A percentile compares a stretch with the other conserved stretches of the same genome.
phyloP scores from a whole-genome alignment of 2,888 invertebrate species.

The Cosmia pyralina region DNA sequence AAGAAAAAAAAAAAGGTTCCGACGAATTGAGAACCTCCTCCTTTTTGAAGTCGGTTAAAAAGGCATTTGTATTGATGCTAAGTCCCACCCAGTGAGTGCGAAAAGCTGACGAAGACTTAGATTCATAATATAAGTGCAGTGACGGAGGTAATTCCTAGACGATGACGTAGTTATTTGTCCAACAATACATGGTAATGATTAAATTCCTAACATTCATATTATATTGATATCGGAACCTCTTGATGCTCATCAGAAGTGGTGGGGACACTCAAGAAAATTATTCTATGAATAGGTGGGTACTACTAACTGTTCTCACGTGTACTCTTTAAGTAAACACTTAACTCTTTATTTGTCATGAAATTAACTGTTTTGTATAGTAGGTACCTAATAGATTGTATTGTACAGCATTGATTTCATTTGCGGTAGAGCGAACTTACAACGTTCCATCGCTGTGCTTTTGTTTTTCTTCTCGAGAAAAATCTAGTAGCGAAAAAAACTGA shows the following conservation, averaged over 20 bases:
- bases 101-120: background rate
- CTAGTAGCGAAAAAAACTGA: too few relatives aligned
- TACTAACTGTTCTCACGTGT: background rate
- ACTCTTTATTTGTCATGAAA: background rate
- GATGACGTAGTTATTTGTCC: slow-evolving; percentile 14
- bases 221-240: background rate
- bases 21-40: too few relatives aligned
- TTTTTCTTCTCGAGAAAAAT: background rate
- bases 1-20: too few relatives aligned
- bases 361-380: too few relatives aligned
- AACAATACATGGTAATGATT: background rate
- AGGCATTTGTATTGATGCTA: too few relatives aligned
- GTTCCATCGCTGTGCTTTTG: background rate
- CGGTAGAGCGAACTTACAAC: background rate
- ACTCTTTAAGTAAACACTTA: background rate
- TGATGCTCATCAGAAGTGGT: background rate
- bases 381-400: too few relatives aligned
- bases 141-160: slow-evolving; percentile 10
- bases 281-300: background rate
- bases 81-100: background rate
- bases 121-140: background rate
- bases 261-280: slow-evolving; percentile 2
- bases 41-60: too few relatives aligned
- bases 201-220: background rate
- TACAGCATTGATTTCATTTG: background rate